Evolutionary conservation across 2,113 vertebrate species (phyloP).

Genomic region (Tyto alba): DNA sequence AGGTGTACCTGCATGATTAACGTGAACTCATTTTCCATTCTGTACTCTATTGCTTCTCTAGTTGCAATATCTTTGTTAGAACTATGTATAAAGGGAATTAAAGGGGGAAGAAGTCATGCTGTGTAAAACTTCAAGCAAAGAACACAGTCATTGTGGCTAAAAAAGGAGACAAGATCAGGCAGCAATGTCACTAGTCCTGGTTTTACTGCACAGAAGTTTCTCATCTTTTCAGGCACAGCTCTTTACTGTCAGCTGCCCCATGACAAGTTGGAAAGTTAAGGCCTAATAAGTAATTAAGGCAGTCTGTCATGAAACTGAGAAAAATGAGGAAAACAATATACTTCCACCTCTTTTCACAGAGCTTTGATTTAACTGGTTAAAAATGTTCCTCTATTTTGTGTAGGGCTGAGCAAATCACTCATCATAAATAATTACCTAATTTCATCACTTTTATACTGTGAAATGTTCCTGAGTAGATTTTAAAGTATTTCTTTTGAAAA

Average conservation of each 20-base stretch:
- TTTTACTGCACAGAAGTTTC: neutral
- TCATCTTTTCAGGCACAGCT: neutral
- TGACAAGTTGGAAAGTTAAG: neutral
- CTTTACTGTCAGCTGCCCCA: neutral
- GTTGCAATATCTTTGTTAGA: neutral
- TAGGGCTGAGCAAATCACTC: neutral
- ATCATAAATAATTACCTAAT: conserved; percentile 31
- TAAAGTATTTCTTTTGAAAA: neutral
- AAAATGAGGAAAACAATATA: neutral
- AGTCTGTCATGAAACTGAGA: neutral
- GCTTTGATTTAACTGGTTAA: neutral
- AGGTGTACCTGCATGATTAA: neutral
- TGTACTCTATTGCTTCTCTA: neutral
- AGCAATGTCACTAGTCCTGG: neutral
- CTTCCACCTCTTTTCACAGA: neutral
- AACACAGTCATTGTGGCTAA: neutral
- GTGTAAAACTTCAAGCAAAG: neutral
- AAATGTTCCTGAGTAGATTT: neutral
- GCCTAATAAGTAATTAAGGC: neutral
- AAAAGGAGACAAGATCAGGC: neutral
- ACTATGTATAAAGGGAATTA: neutral
- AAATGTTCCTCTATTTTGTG: neutral
- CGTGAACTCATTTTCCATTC: neutral
- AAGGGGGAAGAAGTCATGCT: neutral
- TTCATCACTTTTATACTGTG: neutral